A percentile compares a stretch with the other conserved stretches of the same genome.
These are phyloP conservation scores for Macrosiphum euphorbiae DNA, from an alignment of 2,888 invertebrate species.

Conservation along the genomic window DNA sequence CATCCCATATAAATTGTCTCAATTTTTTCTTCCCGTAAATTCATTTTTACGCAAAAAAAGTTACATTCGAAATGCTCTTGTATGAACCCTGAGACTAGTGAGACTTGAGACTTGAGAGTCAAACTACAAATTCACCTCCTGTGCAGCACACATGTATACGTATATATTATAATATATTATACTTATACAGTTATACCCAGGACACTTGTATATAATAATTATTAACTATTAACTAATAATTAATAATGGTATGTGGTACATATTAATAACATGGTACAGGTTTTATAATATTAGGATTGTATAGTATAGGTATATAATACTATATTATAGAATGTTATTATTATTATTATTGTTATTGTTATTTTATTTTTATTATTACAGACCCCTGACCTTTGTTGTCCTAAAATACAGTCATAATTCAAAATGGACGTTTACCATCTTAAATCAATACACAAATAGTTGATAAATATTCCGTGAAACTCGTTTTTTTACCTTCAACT, in stretches of 20 bases:
- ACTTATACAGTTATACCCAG: not conserved
- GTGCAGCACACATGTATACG: not conserved
- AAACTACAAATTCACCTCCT: not conserved
- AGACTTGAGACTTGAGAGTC: too few species aligned
- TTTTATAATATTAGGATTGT: not conserved
- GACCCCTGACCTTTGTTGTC: not conserved
- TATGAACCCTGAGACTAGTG: too few species aligned
- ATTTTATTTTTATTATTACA: too few species aligned
- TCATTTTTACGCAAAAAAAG: not conserved
- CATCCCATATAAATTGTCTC: not conserved
- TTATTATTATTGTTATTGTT: not conserved
- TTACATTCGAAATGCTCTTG: not conserved
- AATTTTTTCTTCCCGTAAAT: not conserved
- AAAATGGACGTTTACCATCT: not conserved
- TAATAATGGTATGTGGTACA: not conserved
- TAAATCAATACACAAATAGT: not conserved
- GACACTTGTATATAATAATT: not conserved
- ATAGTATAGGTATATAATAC: not conserved
- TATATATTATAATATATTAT: not conserved
- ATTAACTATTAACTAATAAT: not conserved
- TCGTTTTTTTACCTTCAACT: too few species aligned
- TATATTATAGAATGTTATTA: not conserved
- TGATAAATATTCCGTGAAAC: not conserved
- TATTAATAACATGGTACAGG: too few species aligned
- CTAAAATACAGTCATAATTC: not conserved